Base-by-base conservation (phyloP, 2,888 invertebrate species). In the Melangyna quadrimaculata region DNA sequence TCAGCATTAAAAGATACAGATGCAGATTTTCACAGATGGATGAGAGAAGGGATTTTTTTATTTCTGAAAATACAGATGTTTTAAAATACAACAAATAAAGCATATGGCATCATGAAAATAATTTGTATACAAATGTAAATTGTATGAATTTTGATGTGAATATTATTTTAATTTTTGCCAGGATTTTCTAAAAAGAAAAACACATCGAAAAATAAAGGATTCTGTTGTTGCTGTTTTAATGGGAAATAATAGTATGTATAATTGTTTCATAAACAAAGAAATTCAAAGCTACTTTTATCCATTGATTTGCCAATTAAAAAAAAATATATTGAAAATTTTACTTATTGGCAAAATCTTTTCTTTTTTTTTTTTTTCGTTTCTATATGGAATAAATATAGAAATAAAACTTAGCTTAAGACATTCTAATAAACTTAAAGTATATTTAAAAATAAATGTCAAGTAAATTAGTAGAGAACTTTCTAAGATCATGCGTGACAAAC, bases 1-100 rank as follows among this genome's bases (percentile, higher is more conserved):
- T 59, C 12, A 40, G 27, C n/a, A 61, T 40, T 10, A 55, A 55
- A 8, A 59, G 22, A 35, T n/a, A 61, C 43, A 43, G 43, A 63
- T 61, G 61, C 43, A 63, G 63, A 63, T 63, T 63, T 63, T 63
- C 43, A 63, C 43, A 43, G 43, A 63, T 17, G 43, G 43, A 63
- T 17, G 43, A 27, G 17, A 7, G 27, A 29, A 19, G 43, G 4
- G 17, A 24, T 35, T 35, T 29, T 1, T 2, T 24, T 37, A 12
- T 17, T 43, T 55, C 32, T 29, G 55, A 55, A 55, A 53, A 32
- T 29, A 27, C 61, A 61, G 61, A 61, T 61, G 61, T 40, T 61
- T 55, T 2, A 10, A 22, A 24, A 24, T 17, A 19, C 9, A 4
- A 3, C 12, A 59, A 61, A 14, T 24, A 5, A 17, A 43, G 10